A percentile compares a stretch with the other conserved stretches of the same genome.
Evolutionary conservation across 2,113 vertebrate genomes (phyloP).

Genomic region (Physeter macrocephalus): DNA sequence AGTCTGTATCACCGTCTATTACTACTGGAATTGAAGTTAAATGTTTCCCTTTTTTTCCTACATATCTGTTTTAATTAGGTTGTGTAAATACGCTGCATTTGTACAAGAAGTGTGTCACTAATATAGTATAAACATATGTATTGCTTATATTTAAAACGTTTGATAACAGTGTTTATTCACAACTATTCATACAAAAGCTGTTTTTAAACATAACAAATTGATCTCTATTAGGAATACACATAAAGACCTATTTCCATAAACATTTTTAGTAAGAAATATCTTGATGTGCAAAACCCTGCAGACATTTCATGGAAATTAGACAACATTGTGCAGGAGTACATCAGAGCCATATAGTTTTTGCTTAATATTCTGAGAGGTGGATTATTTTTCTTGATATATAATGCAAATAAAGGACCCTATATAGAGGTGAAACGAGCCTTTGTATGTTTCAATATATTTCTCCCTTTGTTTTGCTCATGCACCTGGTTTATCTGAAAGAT

Average conservation of each 20-base stretch:
- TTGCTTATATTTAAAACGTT: constrained; percentile 74
- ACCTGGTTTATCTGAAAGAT: constrained; percentile 50
- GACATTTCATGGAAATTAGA: constrained; percentile 80
- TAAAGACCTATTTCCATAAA: constrained; percentile 82
- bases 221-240: constrained; percentile 74
- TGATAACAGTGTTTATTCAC: constrained; percentile 76
- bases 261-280: constrained; percentile 76
- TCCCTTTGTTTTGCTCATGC: constrained; percentile 61
- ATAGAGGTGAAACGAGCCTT: constrained; percentile 61
- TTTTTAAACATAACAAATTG: constrained; percentile 79
- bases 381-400: constrained; percentile 72
- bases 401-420: constrained; percentile 61
- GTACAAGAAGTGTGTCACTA: background rate
- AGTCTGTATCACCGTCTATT: background rate
- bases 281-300: constrained; percentile 80
- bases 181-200: constrained; percentile 76
- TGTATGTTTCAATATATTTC: constrained; percentile 66
- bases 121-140: background rate
- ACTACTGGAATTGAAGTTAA: constrained; percentile 29
- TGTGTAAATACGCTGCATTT: background rate
- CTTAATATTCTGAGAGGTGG: constrained; percentile 74
- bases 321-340: constrained; percentile 63
- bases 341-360: constrained; percentile 65
- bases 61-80: constrained; percentile 10
- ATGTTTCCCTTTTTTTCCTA: background rate